Percentiles rank a stretch among this genome's conserved stretches.
phyloP scores from a whole-genome alignment of 1,140 invertebrate species.

The Bombus waltoni region DNA sequence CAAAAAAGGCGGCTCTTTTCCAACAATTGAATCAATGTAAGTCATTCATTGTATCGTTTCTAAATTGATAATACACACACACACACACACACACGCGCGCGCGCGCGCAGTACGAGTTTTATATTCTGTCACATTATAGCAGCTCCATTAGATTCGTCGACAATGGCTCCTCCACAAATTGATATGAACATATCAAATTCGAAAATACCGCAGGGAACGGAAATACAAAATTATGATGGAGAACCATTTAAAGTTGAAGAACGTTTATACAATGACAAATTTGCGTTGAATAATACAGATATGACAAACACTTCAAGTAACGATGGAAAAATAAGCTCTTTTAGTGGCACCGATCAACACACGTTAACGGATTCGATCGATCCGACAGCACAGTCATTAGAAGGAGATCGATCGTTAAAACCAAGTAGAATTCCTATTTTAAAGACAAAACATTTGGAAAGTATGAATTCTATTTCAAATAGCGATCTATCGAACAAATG shows the following conservation, averaged over 20 bases:
- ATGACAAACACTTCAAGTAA: conserved; percentile 32
- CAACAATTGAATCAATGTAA: conserved; percentile 76
- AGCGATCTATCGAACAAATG: conserved; percentile 71
- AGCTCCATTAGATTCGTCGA: conserved; percentile 27
- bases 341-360: conserved; percentile 25
- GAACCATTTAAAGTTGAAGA: conserved; percentile 47
- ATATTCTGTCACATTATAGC: conserved; percentile 15
- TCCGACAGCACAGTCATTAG: conserved; percentile 43
- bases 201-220: conserved; percentile 33
- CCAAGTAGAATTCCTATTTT: conserved; percentile 77
- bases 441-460: conserved; percentile 70
- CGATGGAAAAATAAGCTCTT: conserved; percentile 49
- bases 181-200: conserved; percentile 35
- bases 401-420: conserved; percentile 67
- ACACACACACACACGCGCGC: too few relatives aligned
- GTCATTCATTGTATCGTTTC: background rate
- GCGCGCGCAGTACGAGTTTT: background rate
- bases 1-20: conserved; percentile 85
- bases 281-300: conserved; percentile 22
- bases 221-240: conserved; percentile 32
- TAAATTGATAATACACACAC: too few relatives aligned
- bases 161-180: conserved; percentile 19
- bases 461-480: conserved; percentile 57
- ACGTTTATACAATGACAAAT: conserved; percentile 19
- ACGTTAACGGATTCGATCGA: conserved; percentile 14